phyloP scores from a whole-genome alignment of 2,113 vertebrate species.

The Sorex fumeus region DNA sequence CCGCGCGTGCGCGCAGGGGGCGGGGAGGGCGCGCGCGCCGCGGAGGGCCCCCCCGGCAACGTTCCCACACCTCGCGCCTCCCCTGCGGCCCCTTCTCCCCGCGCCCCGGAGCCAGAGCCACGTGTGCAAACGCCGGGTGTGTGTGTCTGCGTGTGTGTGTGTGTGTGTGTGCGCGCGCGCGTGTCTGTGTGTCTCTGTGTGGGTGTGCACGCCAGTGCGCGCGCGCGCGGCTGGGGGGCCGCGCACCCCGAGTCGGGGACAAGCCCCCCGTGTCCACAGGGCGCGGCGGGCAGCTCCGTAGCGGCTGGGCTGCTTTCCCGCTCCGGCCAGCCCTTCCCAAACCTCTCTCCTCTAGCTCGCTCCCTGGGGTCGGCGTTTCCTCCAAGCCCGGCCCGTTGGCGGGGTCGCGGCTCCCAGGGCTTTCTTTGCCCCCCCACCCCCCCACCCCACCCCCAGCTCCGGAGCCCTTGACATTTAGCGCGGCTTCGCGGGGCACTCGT shows the following conservation, averaged over 20 bases:
- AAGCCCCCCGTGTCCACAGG: not conserved
- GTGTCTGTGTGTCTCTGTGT: not conserved
- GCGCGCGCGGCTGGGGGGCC: not conserved
- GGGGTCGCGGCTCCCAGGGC: no score
- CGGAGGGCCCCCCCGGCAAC: not conserved
- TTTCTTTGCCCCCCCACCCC: slow-evolving; percentile 43
- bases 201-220: no score
- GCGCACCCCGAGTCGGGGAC: not conserved
- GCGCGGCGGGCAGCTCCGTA: not conserved
- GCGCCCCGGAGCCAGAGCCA: slow-evolving; percentile 12
- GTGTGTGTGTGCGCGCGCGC: not conserved
- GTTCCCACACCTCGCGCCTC: not conserved
- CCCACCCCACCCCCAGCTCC: slow-evolving; percentile 63
- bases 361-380: slow-evolving; percentile 17
- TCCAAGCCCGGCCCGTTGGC: not conserved
- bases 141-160: not conserved
- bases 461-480: slow-evolving; percentile 89
- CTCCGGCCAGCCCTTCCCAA: not conserved
- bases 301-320: not conserved
- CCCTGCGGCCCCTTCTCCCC: slow-evolving; percentile 8
- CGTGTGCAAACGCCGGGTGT: slow-evolving; percentile 31
- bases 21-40: not conserved
- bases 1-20: not conserved
- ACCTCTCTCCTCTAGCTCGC: not conserved
- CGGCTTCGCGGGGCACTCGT: slow-evolving; percentile 88